Base-by-base conservation (phyloP, 2,888 invertebrate species). In the Oxyscelio sp. region DNA sequence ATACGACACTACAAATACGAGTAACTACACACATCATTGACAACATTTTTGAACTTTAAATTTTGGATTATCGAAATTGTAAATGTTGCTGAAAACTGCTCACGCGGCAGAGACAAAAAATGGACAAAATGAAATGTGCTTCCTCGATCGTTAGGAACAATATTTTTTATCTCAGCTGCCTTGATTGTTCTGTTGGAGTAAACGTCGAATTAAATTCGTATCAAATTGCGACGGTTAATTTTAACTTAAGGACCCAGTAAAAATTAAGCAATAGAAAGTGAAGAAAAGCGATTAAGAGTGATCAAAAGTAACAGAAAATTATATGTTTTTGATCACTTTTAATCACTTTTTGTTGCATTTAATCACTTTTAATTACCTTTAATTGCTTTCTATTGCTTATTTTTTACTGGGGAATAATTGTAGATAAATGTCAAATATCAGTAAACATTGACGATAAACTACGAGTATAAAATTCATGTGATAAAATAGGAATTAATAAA, bases 1-100 rank as follows among this genome's bases (percentile, higher is more conserved):
- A n/a, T n/a, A n/a, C n/a, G n/a, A n/a, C n/a, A n/a, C n/a, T n/a
- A n/a, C n/a, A n/a, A n/a, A n/a, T n/a, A n/a, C n/a, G n/a, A n/a
- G n/a, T n/a, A n/a, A n/a, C n/a, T n/a, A n/a, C n/a, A n/a, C n/a
- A n/a, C n/a, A n/a, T n/a, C n/a, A n/a, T n/a, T n/a, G n/a, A n/a
- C n/a, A n/a, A n/a, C n/a, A 59, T 50, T 71, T 71, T 59, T 17
- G 31, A 48, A 48, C 5, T 58, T 71, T 17, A 17, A 13, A 45
- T 45, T 71, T 59, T 34, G 38, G 8, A 66, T 24, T 11, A 43
- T 43, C 34, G 9, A 21, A 63, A 63, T 63, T 27, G 13, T 27
- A 48, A n/a, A 71, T 56, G 71, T 71, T 58, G 48, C 71, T 71
- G 6, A 71, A 45, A 9, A 59, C 34, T 71, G 48, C 71, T 48